Conservation (phyloP, 2,888 invertebrate species). For the Aquatica leii region DNA sequence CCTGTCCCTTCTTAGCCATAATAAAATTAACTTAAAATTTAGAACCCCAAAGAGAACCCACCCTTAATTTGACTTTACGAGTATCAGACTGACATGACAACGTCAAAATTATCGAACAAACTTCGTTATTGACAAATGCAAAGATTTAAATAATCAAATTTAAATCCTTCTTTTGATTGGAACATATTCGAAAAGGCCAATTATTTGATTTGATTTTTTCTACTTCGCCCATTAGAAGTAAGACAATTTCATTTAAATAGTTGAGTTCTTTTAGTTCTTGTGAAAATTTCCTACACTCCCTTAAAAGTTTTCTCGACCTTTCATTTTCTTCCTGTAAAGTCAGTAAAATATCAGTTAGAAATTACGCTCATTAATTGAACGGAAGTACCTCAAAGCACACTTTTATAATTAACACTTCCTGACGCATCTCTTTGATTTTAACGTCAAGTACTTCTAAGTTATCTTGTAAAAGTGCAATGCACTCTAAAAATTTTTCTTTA, state of each 20-base stretch:
- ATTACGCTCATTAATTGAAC: background rate
- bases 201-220: conserved; percentile 52
- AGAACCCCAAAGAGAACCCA: conserved; percentile 9
- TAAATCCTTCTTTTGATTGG: conserved; percentile 17
- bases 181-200: conserved; percentile 47
- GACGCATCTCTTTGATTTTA: conserved; percentile 49
- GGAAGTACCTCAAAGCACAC: conserved; percentile 47
- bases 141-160: conserved; percentile 41
- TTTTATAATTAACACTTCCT: conserved; percentile 43
- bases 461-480: conserved; percentile 29
- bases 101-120: conserved; percentile 21
- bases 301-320: conserved; percentile 53
- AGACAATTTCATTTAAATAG: conserved; percentile 66
- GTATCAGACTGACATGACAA: conserved; percentile 22
- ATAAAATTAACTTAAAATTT: conserved; percentile 37
- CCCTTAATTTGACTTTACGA: background rate
- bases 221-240: conserved; percentile 64
- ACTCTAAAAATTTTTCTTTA: conserved; percentile 33
- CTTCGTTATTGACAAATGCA: conserved; percentile 4
- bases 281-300: conserved; percentile 61
- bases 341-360: background rate
- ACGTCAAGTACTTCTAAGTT: conserved; percentile 48
- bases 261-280: conserved; percentile 63
- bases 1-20: conserved; percentile 80
- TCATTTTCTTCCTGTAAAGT: conserved; percentile 49